These are phyloP conservation scores for Scleropages formosus DNA, from an alignment of 2,797 vertebrate species.

Conservation along the genomic window DNA sequence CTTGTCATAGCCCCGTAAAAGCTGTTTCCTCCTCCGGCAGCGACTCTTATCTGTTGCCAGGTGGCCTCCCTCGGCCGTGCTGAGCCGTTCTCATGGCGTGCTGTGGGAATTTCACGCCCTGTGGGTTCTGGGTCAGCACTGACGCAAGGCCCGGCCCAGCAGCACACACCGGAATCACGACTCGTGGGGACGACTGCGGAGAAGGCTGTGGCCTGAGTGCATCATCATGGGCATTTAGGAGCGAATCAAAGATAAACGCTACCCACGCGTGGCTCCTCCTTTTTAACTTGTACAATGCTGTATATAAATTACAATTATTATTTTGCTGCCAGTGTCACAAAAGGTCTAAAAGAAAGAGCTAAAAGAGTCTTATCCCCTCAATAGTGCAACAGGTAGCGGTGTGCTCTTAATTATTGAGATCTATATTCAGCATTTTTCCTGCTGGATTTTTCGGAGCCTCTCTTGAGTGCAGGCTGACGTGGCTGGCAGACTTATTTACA, in stretches of 20 bases:
- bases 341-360: slow-evolving; percentile 56
- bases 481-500: slow-evolving; percentile 52
- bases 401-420: slow-evolving; percentile 49
- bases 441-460: slow-evolving; percentile 63
- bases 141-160: slow-evolving; percentile 39
- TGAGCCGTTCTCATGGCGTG: not conserved
- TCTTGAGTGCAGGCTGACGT: slow-evolving; percentile 53
- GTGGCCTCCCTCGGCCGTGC: not conserved
- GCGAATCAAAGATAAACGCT: slow-evolving; percentile 43
- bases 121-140: slow-evolving; percentile 42
- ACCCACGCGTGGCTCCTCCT: slow-evolving; percentile 40
- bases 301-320: slow-evolving; percentile 44
- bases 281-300: slow-evolving; percentile 52
- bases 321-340: slow-evolving; percentile 68
- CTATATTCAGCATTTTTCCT: slow-evolving; percentile 39
- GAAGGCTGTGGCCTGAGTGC: slow-evolving; percentile 28
- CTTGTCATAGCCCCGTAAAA: not conserved
- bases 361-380: slow-evolving; percentile 45
- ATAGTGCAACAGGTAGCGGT: slow-evolving; percentile 48
- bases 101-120: slow-evolving; percentile 11
- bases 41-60: not conserved
- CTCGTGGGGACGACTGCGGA: slow-evolving; percentile 38
- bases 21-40: not conserved
- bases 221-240: slow-evolving; percentile 57
- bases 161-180: slow-evolving; percentile 38